These are phyloP conservation scores for Calycopis cecrops DNA, from an alignment of 1,140 invertebrate species.

Conservation along the genomic window DNA sequence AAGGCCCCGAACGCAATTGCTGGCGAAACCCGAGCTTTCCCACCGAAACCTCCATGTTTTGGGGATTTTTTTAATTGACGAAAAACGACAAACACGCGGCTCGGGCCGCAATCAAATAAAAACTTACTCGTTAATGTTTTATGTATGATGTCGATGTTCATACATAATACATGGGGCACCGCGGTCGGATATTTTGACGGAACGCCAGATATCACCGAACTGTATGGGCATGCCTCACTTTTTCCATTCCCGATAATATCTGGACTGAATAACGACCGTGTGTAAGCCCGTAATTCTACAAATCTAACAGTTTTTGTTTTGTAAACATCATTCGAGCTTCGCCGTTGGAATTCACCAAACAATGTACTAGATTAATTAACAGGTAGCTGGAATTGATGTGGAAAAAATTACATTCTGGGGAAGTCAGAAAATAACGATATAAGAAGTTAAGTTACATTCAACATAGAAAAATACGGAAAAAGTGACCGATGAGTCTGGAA, in stretches of 20 bases:
- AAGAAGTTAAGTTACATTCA: no score
- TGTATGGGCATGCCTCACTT: conserved; percentile 48
- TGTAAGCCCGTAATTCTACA: conserved; percentile 21
- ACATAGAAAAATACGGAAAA: no score
- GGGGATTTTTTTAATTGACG: conserved; percentile 57
- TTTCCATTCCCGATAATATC: conserved; percentile 52
- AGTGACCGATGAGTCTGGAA: no score
- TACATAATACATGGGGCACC: conserved; percentile 68
- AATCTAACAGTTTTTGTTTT: conserved; percentile 6
- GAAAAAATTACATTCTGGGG: no score
- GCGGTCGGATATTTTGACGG: conserved; percentile 67
- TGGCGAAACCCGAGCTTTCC: conserved; percentile 51
- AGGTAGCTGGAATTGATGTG: no score
- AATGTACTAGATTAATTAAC: no score
- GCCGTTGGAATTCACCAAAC: no score
- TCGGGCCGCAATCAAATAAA: conserved; percentile 65
- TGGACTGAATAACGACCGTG: conserved; percentile 33
- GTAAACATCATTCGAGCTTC: no score
- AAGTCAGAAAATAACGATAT: no score
- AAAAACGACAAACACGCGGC: conserved; percentile 48
- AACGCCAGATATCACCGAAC: conserved; percentile 52
- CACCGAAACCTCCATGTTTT: conserved; percentile 58
- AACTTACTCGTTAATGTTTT: conserved; percentile 69
- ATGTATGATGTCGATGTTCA: conserved; percentile 58
- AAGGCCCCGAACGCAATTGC: conserved; percentile 45